Evolutionary conservation across 2,113 vertebrate species (phyloP).

Genomic region (Ceyx melanurus): DNA sequence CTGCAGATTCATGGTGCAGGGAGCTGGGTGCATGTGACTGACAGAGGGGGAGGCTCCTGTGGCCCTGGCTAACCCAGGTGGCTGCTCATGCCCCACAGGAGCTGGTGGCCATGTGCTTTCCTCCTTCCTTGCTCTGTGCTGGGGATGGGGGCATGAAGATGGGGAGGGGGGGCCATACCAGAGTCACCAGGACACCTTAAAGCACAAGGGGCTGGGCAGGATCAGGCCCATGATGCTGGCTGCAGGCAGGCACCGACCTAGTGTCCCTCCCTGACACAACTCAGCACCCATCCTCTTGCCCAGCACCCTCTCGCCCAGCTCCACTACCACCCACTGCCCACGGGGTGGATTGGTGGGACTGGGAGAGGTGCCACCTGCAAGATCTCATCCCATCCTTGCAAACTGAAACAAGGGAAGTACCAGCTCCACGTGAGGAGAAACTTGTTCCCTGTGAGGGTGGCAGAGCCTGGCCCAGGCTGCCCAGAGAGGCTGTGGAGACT

Average conservation of each 20-base stretch:
- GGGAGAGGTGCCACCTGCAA: not conserved
- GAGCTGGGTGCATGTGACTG: not conserved
- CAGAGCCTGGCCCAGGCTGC: too few species aligned
- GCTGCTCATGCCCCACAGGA: rapidly evolving
- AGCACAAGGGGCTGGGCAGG: not conserved
- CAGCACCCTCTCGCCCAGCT: not conserved
- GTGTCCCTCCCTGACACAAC: not conserved
- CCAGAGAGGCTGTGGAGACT: too few species aligned
- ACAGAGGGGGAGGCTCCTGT: not conserved
- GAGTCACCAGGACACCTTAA: not conserved
- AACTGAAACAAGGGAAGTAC: too few species aligned
- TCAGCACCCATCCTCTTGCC: not conserved
- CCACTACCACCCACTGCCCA: not conserved
- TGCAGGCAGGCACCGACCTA: not conserved
- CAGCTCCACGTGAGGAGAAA: too few species aligned
- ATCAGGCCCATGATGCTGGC: not conserved
- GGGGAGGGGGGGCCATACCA: not conserved
- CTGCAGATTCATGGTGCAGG: constrained; percentile 74
- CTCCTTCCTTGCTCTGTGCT: not conserved
- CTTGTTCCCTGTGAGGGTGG: too few species aligned
- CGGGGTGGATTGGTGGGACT: rapidly evolving
- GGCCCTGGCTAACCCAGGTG: not conserved
- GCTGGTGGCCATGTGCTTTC: not conserved
- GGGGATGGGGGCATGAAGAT: not conserved
- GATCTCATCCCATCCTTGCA: not conserved